Conservation (phyloP, 2,888 invertebrate species). For the Cryptocheilus praepositus region DNA sequence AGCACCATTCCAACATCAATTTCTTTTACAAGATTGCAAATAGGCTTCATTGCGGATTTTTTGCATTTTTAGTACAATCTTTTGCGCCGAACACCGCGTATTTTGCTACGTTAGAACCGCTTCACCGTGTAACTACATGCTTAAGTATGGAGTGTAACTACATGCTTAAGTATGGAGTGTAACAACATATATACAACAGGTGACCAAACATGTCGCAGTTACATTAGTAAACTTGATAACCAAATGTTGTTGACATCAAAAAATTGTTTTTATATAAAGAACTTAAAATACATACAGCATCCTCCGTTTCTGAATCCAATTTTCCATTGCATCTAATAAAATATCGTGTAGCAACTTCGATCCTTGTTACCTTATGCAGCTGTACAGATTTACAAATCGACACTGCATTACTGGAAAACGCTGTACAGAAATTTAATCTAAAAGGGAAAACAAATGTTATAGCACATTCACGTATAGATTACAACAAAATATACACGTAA, state of each 20-base stretch:
- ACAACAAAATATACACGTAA: neutral
- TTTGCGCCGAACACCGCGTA: too few species aligned
- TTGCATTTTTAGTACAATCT: too few species aligned
- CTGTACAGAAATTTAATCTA: constrained; percentile 95
- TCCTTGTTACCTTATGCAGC: constrained; percentile 83
- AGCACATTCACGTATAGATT: neutral
- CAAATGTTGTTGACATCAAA: neutral
- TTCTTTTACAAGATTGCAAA: too few species aligned
- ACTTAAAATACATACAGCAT: constrained; percentile 52
- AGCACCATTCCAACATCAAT: too few species aligned
- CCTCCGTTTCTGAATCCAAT: constrained; percentile 66
- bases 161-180: too few species aligned
- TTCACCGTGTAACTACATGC: too few species aligned
- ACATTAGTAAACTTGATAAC: too few species aligned
- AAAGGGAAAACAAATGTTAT: constrained; percentile 22
- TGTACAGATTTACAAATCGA: constrained; percentile 94
- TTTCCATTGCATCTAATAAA: constrained; percentile 47
- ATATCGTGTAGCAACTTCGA: constrained; percentile 90
- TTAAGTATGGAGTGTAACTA: too few species aligned
- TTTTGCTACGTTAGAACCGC: too few species aligned
- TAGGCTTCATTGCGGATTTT: too few species aligned
- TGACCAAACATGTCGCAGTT: neutral
- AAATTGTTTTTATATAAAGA: neutral
- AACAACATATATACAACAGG: constrained; percentile 2
- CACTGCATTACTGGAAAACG: constrained; percentile 96